Conservation (phyloP, 2,113 vertebrate genomes). For the Panthera tigris region DNA sequence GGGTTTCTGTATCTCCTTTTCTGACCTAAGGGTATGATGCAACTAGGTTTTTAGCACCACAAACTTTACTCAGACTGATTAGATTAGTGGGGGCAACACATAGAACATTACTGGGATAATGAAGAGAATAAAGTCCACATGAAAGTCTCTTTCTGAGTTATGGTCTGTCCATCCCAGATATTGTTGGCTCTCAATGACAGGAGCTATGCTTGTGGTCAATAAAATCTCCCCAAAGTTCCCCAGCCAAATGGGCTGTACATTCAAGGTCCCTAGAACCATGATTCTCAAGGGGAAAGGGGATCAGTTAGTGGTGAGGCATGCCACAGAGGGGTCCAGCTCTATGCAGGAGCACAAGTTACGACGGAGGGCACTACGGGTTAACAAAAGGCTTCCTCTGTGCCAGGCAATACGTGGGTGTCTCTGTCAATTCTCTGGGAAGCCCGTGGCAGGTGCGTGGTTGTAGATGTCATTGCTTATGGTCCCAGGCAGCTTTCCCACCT, state of each 20-base stretch:
- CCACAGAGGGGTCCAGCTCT: not conserved
- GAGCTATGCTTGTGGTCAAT: not conserved
- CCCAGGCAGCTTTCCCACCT: not conserved
- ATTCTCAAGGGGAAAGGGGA: not conserved
- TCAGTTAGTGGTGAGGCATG: not conserved
- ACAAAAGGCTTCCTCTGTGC: not conserved
- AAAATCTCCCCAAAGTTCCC: not conserved
- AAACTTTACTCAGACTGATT: not conserved
- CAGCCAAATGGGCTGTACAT: not conserved
- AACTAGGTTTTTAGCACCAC: not conserved
- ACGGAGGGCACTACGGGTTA: not conserved
- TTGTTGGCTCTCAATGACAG: not conserved
- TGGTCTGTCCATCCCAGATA: not conserved
- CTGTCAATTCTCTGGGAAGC: not conserved
- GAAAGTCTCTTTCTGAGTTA: not conserved
- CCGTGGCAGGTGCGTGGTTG: not conserved
- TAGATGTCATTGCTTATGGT: not conserved
- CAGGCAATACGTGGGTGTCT: not conserved
- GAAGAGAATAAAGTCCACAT: not conserved
- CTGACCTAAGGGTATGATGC: not conserved
- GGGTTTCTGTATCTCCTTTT: not conserved
- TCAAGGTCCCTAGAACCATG: not conserved
- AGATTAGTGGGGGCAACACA: not conserved
- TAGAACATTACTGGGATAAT: not conserved
- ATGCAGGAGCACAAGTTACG: accelerated